A percentile compares a stretch with the other conserved stretches of the same genome.
phyloP scores from a whole-genome alignment of 2,797 vertebrate genomes.

The Percopsis omiscomaycus region DNA sequence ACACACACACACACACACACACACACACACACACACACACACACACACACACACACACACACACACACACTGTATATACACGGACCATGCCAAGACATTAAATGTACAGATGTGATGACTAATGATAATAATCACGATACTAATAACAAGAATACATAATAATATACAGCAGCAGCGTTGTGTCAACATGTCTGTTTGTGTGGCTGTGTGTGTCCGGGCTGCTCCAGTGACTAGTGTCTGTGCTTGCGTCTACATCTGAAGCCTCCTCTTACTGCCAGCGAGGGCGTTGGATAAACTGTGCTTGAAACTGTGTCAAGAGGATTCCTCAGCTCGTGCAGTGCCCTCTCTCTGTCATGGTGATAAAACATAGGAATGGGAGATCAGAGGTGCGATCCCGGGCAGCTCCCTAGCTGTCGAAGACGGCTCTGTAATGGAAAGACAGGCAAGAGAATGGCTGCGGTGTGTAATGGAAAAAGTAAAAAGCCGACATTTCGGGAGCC shows the following conservation, averaged over 20 bases:
- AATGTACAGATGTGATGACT: too few relatives aligned
- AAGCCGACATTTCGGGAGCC: conserved; percentile 2
- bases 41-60: too few relatives aligned
- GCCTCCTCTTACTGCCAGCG: conserved; percentile 39
- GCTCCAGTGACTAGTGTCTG: conserved; percentile 20
- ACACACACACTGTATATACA: too few relatives aligned
- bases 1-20: too few relatives aligned
- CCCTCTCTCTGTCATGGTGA: conserved; percentile 64
- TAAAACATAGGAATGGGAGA: conserved; percentile 70
- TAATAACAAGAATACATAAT: too few relatives aligned
- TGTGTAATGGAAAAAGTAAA: conserved; percentile 22
- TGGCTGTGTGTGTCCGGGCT: conserved; percentile 29
- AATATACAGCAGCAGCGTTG: background rate
- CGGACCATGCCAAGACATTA: too few relatives aligned
- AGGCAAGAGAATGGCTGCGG: conserved; percentile 27
- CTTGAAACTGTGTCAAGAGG: conserved; percentile 67
- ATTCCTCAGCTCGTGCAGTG: conserved; percentile 58
- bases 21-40: too few relatives aligned
- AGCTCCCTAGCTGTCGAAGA: conserved; percentile 48
- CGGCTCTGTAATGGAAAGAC: conserved; percentile 34
- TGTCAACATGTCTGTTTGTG: conserved; percentile 21
- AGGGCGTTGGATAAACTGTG: conserved; percentile 65
- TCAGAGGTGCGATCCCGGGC: conserved; percentile 54
- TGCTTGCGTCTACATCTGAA: conserved; percentile 35
- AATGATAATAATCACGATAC: too few relatives aligned